Conservation (phyloP, 2,888 invertebrate species). For the Plagodis dolabraria region DNA sequence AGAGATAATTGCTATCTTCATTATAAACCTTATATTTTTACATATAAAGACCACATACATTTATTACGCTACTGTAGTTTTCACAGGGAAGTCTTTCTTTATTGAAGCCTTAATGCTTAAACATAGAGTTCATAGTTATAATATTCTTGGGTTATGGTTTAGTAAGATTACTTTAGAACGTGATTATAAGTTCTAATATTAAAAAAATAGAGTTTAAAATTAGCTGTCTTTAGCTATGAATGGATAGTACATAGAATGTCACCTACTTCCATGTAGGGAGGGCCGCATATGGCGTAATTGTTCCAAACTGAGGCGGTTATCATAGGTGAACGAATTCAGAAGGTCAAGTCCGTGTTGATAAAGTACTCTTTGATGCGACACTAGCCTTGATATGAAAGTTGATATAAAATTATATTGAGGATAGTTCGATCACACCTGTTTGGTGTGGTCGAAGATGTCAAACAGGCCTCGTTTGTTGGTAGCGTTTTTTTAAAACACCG, state of each 20-base stretch:
- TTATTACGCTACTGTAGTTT: slow-evolving; percentile 4
- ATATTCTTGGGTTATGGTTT: too few species aligned
- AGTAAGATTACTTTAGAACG: not conserved
- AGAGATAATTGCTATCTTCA: not conserved
- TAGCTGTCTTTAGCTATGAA: slow-evolving; percentile 15
- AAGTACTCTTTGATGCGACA: not conserved
- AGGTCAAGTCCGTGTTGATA: slow-evolving; percentile 24
- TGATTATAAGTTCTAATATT: slow-evolving; percentile 16
- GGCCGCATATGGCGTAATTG: slow-evolving; percentile 53
- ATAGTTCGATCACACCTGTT: too few species aligned
- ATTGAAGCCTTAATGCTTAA: slow-evolving; percentile 3
- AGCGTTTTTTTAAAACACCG: too few species aligned
- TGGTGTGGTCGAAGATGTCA: too few species aligned
- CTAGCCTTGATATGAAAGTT: too few species aligned
- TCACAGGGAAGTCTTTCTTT: not conserved
- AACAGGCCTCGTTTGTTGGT: too few species aligned
- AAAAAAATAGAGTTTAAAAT: slow-evolving; percentile 28
- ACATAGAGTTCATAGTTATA: slow-evolving; percentile 10
- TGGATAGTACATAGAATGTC: slow-evolving; percentile 38
- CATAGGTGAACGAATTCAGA: slow-evolving; percentile 35
- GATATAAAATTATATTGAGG: too few species aligned
- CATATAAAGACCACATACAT: slow-evolving; percentile 15
- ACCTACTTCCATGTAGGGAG: slow-evolving; percentile 37
- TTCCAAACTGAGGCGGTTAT: slow-evolving; percentile 35
- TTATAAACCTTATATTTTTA: slow-evolving; percentile 3